Evolutionary conservation across 2,113 vertebrate genomes (phyloP), one percentile per base, ranked within the genome.

Genomic region (Callipepla californica): DNA sequence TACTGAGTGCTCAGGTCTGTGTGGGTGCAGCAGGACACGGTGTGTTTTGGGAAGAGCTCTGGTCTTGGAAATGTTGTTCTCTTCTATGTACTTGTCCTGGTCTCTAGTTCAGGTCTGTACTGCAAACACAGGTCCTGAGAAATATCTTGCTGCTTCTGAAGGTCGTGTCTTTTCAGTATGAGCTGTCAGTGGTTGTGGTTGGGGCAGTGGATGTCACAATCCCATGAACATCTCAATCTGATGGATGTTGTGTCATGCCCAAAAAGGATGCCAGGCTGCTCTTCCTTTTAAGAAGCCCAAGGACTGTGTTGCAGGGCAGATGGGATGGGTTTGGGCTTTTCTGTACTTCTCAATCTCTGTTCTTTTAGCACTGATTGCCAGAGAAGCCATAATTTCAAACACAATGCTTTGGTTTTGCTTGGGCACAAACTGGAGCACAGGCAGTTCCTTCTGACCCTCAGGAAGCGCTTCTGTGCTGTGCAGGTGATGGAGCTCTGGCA

Each of bases 141-240:
- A 68, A 58, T 11, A 5, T 25, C 7, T 11, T 25, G 40, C 2
- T 0, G 9, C 36, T 62, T 51, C 40, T 2, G 1, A 67, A 73
- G 40, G 20, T 38, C 8, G 2, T 53, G 13, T 36, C 45, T 40
- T 28, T 45, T 58, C 57, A 47, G 18, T 28, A 55, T 55, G 30
- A 40, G 28, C 26, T 45, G 32, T 74, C 51, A 9, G 26, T 26
- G 66, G 12, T 34, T 44, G 53, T 8, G 44, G 65, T 17, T 26
- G 32, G 44, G 19, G 22, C 0, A 0, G 11, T 23, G 48, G 44
- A 14, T 45, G 34, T 59, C 28, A 0, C 9, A 21, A 21, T 13
- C n/a, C n/a, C 21, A 36, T 36, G 58, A 34, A 61, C 34, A 61
- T 36, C 34, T 15, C 34, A 14, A 17, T 62, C 23, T 38, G 14